A percentile compares a stretch with the other conserved stretches of the same genome.
phyloP scores from a whole-genome alignment of 2,888 invertebrate species.

The Digitonthophagus gazella region DNA sequence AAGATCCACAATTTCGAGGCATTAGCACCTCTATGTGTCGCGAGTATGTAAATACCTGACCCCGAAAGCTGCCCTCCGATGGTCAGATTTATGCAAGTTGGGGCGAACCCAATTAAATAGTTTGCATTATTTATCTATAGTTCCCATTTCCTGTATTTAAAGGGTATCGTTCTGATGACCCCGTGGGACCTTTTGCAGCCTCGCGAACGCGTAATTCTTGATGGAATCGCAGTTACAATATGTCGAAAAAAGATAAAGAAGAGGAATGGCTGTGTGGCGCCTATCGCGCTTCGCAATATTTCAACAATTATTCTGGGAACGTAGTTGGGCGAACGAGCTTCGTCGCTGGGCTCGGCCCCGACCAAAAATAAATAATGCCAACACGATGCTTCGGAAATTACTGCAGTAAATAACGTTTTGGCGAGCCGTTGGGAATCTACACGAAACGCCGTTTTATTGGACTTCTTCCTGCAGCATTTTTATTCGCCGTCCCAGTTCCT shows the following conservation, averaged over 20 bases:
- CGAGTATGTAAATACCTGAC: conserved; percentile 34
- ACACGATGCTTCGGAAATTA: conserved; percentile 16
- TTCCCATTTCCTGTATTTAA: not conserved
- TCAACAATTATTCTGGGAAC: conserved; percentile 14
- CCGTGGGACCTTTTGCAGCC: not conserved
- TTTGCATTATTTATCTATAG: conserved; percentile 19
- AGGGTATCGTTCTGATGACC: not conserved
- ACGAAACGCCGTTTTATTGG: conserved; percentile 12
- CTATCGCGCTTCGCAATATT: conserved; percentile 4
- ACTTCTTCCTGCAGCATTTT: conserved; percentile 9
- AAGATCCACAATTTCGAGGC: conserved; percentile 39
- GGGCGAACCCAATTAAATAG: conserved; percentile 17
- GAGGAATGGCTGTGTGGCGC: not conserved
- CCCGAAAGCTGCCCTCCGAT: not conserved
- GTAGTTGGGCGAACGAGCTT: not conserved
- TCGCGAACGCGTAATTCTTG: not conserved
- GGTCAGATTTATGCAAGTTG: conserved; percentile 12
- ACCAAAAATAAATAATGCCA: conserved; percentile 14
- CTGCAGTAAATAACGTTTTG: conserved; percentile 17
- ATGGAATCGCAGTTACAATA: not conserved
- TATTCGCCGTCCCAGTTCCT: not conserved
- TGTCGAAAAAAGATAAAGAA: not conserved
- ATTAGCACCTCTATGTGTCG: conserved; percentile 38
- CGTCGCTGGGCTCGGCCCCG: conserved; percentile 7
- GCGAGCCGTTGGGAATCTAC: conserved; percentile 13